These are phyloP conservation scores for Mirounga angustirostris DNA, from an alignment of 2,113 vertebrate species.

Conservation along the genomic window DNA sequence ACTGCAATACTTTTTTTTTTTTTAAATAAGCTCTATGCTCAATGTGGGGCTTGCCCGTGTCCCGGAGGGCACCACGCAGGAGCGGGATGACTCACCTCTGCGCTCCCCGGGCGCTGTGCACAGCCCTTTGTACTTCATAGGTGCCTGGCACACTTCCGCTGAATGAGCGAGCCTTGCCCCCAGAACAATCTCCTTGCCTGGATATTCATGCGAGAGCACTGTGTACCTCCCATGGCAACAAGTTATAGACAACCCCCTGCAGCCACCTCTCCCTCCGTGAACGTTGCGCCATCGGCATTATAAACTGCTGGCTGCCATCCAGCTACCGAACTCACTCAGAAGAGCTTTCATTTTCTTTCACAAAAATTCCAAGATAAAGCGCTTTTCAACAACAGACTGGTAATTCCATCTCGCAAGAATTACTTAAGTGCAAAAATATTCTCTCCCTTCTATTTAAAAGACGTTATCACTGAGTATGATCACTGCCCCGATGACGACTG, in stretches of 20 bases:
- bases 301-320: fast-evolving
- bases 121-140: not conserved
- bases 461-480: not conserved
- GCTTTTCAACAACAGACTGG: conserved; percentile 31
- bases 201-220: fast-evolving
- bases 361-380: conserved; percentile 30
- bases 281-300: fast-evolving
- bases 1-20: not conserved
- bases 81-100: not conserved
- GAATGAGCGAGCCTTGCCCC: conserved; percentile 18
- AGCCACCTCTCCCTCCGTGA: not conserved
- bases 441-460: conserved; percentile 11
- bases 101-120: not conserved
- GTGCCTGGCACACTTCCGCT: not conserved
- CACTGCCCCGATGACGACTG: not conserved
- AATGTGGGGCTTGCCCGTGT: not conserved
- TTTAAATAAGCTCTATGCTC: not conserved
- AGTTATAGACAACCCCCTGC: not conserved
- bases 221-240: not conserved
- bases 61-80: not conserved
- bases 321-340: not conserved
- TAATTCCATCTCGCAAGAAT: not conserved
- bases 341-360: not conserved
- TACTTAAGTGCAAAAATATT: not conserved
- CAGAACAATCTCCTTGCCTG: not conserved